Conservation (phyloP, 1,140 invertebrate species). For the Drosophila mayri region DNA sequence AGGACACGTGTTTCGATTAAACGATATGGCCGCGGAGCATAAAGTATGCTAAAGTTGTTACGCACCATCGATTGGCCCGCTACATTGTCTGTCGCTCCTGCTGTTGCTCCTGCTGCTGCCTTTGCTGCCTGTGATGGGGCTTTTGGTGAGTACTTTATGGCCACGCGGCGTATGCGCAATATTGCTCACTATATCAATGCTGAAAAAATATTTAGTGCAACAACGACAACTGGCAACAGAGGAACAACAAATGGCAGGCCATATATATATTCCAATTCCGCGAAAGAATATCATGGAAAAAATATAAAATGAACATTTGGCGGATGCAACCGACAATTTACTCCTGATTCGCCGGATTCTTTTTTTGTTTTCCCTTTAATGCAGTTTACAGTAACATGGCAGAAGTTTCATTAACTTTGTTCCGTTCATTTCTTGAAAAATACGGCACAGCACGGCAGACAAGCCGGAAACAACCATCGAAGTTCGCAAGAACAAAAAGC, state of each 20-base stretch:
- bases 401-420: constrained; percentile 75
- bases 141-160: constrained; percentile 53
- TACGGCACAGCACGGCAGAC: constrained; percentile 27
- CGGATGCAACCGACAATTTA: constrained; percentile 12
- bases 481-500: constrained; percentile 44
- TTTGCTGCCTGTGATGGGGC: constrained; percentile 12
- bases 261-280: constrained; percentile 14
- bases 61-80: constrained; percentile 36
- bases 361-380: constrained; percentile 39
- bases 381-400: constrained; percentile 45
- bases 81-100: constrained; percentile 26
- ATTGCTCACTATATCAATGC: constrained; percentile 54
- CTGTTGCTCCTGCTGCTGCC: neutral
- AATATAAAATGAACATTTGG: constrained; percentile 21
- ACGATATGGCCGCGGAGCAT: constrained; percentile 48
- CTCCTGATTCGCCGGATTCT: constrained; percentile 9
- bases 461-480: constrained; percentile 39
- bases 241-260: constrained; percentile 50
- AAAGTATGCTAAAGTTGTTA: constrained; percentile 63
- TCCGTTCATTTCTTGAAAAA: constrained; percentile 63
- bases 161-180: constrained; percentile 66
- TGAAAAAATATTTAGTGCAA: constrained; percentile 54
- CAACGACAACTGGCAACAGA: constrained; percentile 29
- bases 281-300: constrained; percentile 21
- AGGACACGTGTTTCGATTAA: constrained; percentile 57